Percentiles rank a stretch among this genome's conserved stretches.
Conservation (phyloP, 2,888 invertebrate species). For the Diadegma fenestrale region DNA sequence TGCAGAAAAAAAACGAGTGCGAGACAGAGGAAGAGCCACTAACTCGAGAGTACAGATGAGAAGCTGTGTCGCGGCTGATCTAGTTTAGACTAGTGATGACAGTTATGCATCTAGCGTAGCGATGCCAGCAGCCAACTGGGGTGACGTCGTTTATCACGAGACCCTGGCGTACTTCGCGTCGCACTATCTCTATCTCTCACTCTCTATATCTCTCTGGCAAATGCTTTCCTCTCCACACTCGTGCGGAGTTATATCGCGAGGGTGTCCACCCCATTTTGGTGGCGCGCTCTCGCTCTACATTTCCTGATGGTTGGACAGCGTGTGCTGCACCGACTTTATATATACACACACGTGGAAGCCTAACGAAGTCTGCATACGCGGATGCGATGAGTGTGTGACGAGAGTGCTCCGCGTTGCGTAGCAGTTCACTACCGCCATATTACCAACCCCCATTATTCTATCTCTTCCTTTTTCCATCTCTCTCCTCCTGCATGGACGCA, state of each 20-base stretch:
- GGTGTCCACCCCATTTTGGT: constrained; percentile 63
- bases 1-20: background rate
- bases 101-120: constrained; percentile 82
- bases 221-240: constrained; percentile 60
- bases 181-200: constrained; percentile 41
- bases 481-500: background rate
- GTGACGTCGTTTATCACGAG: constrained; percentile 81
- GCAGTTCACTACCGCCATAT: constrained; percentile 77
- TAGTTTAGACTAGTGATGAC: constrained; percentile 81
- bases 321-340: constrained; percentile 57
- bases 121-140: constrained; percentile 77
- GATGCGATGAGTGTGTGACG: constrained; percentile 71
- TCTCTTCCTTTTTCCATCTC: constrained; percentile 43
- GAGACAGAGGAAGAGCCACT: constrained; percentile 50
- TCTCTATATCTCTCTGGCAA: constrained; percentile 53
- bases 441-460: constrained; percentile 68
- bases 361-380: constrained; percentile 71
- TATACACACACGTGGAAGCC: constrained; percentile 76
- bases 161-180: constrained; percentile 43
- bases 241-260: constrained; percentile 51
- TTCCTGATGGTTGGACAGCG: constrained; percentile 44
- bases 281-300: constrained; percentile 54
- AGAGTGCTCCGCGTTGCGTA: constrained; percentile 78
- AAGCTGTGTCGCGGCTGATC: constrained; percentile 74
- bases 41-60: constrained; percentile 39